Base-by-base conservation (phyloP, 2,113 vertebrate species). In the Caracal caracal region DNA sequence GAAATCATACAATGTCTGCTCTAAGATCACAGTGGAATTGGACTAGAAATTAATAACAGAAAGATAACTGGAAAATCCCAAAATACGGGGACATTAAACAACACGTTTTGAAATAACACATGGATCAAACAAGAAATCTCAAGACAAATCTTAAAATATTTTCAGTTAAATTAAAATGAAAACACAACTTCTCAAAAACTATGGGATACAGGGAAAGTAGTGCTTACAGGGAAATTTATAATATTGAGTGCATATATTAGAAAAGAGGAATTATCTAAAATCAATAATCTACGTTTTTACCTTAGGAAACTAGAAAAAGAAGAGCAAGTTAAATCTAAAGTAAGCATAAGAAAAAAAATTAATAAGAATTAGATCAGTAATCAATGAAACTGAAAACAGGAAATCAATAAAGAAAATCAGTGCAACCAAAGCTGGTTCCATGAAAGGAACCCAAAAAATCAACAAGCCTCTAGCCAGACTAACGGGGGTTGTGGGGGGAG, bases 1-100 rank as follows among this genome's bases (percentile, higher is more conserved):
- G 40, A 90, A 66, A 53, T 90, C 73, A 90, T 37, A 53, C 43
- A 66, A 22, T 53, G 22, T 73, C 59, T 79, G n/a, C 43, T 79
- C n/a, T 66, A 26, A 79, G 6, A 79, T 66, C 43, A 30, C 6
- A 66, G 30, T 90, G 24, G 43, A 90, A 79, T 53, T 90, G 49
- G 79, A 51, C 75, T 79, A 79, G 73, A 90, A 90, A 88, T 73
- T 88, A 88, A 22, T 79, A 65, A 90, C 43, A 78, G 43, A 89
- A 89, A 35, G 37, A 49, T 78, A 82, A 82, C 8, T 17, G 24
- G 35, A 83, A 83, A 83, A 43, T 83, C 26, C 10, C 81, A 19
- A 76, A 49, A 76, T 76, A 47, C 10, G 15, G 26, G 66, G 33
- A 70, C 17, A 70, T 28, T 49, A 49, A 76, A 49, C 16, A 33